A percentile compares a stretch with the other conserved stretches of the same genome.
These are phyloP conservation scores for Bos javanicus DNA, from an alignment of 2,113 vertebrate species.

Conservation along the genomic window DNA sequence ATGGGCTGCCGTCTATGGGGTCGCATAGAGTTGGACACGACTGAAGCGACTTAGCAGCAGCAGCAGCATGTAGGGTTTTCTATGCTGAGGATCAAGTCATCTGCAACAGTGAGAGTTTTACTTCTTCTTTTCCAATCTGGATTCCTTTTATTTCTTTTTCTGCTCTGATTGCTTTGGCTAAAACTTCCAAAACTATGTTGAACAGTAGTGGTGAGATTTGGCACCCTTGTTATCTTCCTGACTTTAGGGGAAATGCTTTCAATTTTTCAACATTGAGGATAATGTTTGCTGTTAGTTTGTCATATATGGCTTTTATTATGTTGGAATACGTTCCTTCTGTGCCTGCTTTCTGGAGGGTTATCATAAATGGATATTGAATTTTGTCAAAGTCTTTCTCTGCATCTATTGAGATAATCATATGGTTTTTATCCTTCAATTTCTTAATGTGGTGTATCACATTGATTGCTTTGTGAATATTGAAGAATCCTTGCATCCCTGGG, in stretches of 20 bases:
- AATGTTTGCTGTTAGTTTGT: background rate
- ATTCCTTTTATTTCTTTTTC: background rate
- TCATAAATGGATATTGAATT: background rate
- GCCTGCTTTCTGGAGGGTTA: background rate
- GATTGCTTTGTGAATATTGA: background rate
- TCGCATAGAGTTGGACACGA: too few relatives aligned
- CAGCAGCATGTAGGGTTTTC: background rate
- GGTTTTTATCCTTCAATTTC: background rate
- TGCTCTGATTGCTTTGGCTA: background rate
- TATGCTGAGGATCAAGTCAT: background rate
- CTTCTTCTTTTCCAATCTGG: background rate
- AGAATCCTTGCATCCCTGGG: background rate
- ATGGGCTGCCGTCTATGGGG: too few relatives aligned
- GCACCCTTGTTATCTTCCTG: background rate
- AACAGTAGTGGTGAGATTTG: background rate
- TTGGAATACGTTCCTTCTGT: background rate
- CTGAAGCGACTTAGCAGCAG: too few relatives aligned
- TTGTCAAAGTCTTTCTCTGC: background rate
- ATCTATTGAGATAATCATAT: background rate
- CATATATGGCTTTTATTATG: background rate
- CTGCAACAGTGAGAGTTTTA: background rate
- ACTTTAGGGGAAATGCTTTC: background rate
- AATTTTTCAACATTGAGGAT: background rate
- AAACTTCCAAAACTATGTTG: background rate
- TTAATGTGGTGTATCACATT: background rate